These are phyloP conservation scores for Neotoxoptera formosana DNA, from an alignment of 1,140 invertebrate species.

Conservation along the genomic window DNA sequence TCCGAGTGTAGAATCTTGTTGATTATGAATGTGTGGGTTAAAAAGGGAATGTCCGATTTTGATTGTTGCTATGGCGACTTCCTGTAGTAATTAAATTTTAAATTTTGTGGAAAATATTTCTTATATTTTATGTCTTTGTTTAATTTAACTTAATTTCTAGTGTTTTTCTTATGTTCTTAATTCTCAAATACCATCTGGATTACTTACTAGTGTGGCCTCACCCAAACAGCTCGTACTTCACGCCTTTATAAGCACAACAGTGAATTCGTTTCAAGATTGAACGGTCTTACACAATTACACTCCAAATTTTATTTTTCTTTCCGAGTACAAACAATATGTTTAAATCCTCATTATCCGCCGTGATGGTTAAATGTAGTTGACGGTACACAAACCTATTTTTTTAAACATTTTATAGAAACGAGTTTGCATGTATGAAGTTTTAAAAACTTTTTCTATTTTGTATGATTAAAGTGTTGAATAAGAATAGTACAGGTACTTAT, in stretches of 20 bases:
- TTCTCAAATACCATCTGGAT: neutral
- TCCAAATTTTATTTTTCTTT: neutral
- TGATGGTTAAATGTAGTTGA: neutral
- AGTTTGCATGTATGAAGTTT: neutral
- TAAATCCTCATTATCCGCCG: neutral
- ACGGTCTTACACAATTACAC: neutral
- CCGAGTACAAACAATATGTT: neutral
- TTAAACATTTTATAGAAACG: neutral
- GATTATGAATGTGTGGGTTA: neutral
- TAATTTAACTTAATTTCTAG: neutral
- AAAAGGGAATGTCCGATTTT: neutral
- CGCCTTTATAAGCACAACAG: neutral
- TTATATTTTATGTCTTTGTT: neutral
- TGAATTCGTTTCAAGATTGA: neutral
- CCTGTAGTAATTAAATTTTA: neutral
- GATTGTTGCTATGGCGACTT: neutral
- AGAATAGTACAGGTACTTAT: neutral
- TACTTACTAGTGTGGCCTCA: neutral
- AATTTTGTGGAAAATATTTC: neutral
- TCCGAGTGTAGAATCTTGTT: neutral
- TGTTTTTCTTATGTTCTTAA: neutral
- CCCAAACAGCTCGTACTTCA: neutral
- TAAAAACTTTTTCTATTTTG: neutral
- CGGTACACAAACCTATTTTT: neutral
- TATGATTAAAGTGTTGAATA: neutral